A percentile compares a stretch with the other conserved stretches of the same genome.
These are phyloP conservation scores for Pseudorhiza aurosa DNA, from an alignment of 30 jellyfish, hydroid and myxozoan species.

Conservation along the genomic window DNA sequence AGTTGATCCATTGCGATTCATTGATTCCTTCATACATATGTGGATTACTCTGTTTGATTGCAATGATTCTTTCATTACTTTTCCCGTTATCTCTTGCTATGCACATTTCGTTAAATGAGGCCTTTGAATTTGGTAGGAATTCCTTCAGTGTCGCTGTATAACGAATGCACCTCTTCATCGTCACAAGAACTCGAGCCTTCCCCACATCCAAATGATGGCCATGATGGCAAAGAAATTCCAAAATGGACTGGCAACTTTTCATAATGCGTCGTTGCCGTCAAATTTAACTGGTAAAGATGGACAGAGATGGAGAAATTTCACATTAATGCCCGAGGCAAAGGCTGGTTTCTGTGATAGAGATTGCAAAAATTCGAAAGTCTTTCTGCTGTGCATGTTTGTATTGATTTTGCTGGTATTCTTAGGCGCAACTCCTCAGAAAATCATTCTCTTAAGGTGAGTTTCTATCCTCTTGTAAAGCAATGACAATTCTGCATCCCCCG, in stretches of 20 bases:
- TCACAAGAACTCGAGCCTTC: neutral
- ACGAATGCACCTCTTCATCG: constrained; percentile 15
- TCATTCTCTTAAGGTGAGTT: constrained; percentile 79
- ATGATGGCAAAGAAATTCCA: neutral
- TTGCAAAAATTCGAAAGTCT: constrained; percentile 74
- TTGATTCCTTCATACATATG: too few species aligned
- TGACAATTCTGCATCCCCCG: too few species aligned
- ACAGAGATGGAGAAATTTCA: neutral
- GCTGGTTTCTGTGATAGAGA: constrained; percentile 88
- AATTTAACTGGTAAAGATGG: neutral
- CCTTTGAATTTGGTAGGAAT: too few species aligned
- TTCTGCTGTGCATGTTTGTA: constrained; percentile 29
- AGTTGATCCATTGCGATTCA: too few species aligned
- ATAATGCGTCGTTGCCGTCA: neutral
- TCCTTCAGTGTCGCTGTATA: constrained; percentile 23
- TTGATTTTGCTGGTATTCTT: constrained; percentile 36
- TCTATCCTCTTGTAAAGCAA: too few species aligned
- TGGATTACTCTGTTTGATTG: too few species aligned
- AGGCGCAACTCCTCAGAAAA: constrained; percentile 87
- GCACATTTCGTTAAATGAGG: too few species aligned
- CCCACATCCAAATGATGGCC: neutral
- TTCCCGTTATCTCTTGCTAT: too few species aligned
- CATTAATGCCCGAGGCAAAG: constrained; percentile 51
- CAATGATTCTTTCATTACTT: too few species aligned
- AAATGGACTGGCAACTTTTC: neutral